Evolutionary conservation across 92 coral and sea anemone species (phyloP), one percentile per base, ranked within the genome.

Genomic region (Phenganax marumi): DNA sequence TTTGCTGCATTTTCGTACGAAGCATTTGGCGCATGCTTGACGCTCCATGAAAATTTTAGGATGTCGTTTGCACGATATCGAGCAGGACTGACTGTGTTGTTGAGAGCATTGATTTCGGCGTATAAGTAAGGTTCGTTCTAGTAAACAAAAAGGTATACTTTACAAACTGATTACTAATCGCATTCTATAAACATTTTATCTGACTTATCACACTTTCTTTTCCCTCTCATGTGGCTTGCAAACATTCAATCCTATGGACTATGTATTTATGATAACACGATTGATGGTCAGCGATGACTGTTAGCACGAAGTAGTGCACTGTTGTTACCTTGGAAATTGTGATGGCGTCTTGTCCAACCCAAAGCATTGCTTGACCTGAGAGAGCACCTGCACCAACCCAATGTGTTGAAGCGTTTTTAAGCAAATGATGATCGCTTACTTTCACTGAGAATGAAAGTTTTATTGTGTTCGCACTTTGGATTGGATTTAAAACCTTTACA

Each of bases 321-420:
- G 52, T 51, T 0, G 71, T 24, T 80, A 95, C 98, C 96, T 95
- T 95, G 69, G 76, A 79, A 26, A 89, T 68, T 51, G 77, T 90
- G 56, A 95, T 72, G 17, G 96, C 97, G 68, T 91, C 96, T 72
- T 92, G 97, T 25, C 97, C 97, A 17, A 95, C 98, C 91, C 94
- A 91, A 46, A 95, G 92, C 98, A 95, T 95, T 43, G 91, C 92
- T 52, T 87, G 89, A 19, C 96, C 98, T 87, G 97, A 91, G 85
- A 91, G 92, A 87, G 93, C 83, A 73, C 98, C 98, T 60, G 92
- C 91, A 17, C 98, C 98, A 65, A 87, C 92, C 98, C 97, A 95
- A 65, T 90, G 95, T 79, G 87, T 91, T 26, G 97, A 89, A 54
- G 80, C 84, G 68, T 95, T 95, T 50, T 86, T 91, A 53, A 95